These are phyloP conservation scores for Eubasilissa regina DNA, from an alignment of 1,140 invertebrate species.

Conservation along the genomic window DNA sequence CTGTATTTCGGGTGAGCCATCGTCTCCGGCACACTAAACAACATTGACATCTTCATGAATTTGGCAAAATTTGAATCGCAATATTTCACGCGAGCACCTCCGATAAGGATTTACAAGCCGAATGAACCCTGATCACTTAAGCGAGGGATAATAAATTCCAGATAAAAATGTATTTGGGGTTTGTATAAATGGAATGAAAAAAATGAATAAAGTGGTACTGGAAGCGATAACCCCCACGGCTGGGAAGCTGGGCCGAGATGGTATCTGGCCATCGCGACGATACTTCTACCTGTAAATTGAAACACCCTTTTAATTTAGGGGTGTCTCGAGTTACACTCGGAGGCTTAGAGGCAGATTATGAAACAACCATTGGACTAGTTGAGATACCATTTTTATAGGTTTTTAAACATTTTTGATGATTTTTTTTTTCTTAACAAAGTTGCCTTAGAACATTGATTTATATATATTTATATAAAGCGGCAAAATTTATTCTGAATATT, in stretches of 20 bases:
- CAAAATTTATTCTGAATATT: too few species aligned
- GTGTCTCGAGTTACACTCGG: background rate
- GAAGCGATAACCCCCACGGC: background rate
- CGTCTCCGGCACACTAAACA: background rate
- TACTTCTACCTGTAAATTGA: too few species aligned
- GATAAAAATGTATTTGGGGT: slow-evolving; percentile 24
- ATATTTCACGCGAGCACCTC: slow-evolving; percentile 14
- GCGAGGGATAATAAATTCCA: slow-evolving; percentile 2
- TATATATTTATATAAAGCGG: too few species aligned
- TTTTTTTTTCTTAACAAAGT: too few species aligned
- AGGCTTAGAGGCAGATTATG: too few species aligned
- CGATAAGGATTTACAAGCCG: slow-evolving; percentile 26
- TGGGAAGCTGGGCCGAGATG: background rate
- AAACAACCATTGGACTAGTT: too few species aligned
- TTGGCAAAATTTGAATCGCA: slow-evolving; percentile 6
- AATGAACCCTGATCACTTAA: slow-evolving; percentile 5
- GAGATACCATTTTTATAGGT: too few species aligned
- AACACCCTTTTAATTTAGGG: background rate
- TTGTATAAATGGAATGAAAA: background rate
- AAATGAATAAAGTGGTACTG: slow-evolving; percentile 6
- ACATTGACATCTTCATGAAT: slow-evolving; percentile 27
- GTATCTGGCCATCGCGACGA: background rate
- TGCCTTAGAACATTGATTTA: too few species aligned
- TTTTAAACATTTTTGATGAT: too few species aligned
- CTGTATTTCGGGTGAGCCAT: background rate